Conservation (phyloP, 2,113 vertebrate genomes). For the Isichthys henryi region DNA sequence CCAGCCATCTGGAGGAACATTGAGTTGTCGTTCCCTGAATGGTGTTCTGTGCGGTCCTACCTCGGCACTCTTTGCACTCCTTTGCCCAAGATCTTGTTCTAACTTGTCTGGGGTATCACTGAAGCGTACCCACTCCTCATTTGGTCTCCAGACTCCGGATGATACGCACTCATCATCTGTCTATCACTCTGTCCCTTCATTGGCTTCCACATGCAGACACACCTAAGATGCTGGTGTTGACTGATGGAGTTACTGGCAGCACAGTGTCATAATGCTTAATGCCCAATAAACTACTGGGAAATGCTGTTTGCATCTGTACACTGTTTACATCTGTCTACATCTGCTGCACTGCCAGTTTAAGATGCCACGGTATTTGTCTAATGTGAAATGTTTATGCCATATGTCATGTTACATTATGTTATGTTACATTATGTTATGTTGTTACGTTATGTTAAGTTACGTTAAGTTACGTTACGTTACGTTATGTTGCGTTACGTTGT, state of each 20-base stretch:
- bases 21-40: not conserved
- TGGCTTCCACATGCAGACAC: not conserved
- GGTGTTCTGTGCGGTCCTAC: not conserved
- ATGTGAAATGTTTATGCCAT: not conserved
- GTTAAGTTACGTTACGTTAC: not conserved
- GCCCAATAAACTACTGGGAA: not conserved
- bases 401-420: not conserved
- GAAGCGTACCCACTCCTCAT: not conserved
- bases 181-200: not conserved
- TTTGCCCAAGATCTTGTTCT: not conserved
- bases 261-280: not conserved
- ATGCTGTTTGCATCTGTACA: not conserved
- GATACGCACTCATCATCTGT: not conserved
- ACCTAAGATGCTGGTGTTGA: not conserved
- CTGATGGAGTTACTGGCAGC: not conserved
- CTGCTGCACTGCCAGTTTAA: not conserved
- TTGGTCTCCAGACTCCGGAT: not conserved
- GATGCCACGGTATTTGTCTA: not conserved
- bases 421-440: not conserved
- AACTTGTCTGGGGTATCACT: not conserved
- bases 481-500: not conserved
- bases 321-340: not conserved
- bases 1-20: not conserved
- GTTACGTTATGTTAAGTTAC: not conserved
- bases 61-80: not conserved